phyloP scores from a whole-genome alignment of 30 jellyfish, hydroid and myxozoan species.

The Rhopilema esculentum region DNA sequence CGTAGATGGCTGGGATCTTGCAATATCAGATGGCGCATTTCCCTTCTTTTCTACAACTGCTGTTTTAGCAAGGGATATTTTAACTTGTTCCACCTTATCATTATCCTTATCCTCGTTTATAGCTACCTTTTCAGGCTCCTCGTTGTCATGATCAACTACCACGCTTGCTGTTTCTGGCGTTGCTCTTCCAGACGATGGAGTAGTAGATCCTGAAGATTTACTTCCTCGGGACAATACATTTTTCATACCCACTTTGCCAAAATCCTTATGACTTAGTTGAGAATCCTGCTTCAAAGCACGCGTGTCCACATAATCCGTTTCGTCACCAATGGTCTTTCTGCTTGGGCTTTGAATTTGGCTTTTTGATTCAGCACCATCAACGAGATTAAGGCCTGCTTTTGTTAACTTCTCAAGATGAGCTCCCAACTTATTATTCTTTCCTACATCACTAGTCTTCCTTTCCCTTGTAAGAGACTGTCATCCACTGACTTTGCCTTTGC shows the following conservation, averaged over 20 bases:
- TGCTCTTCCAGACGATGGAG: slow-evolving; percentile 64
- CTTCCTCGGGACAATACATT: slow-evolving; percentile 13
- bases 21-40: background rate
- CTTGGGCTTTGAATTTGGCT: slow-evolving; percentile 3
- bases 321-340: background rate
- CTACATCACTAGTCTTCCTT: slow-evolving; percentile 25
- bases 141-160: background rate
- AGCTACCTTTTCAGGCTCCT: background rate
- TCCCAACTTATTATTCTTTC: slow-evolving; percentile 41
- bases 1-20: background rate
- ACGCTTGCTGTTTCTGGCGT: slow-evolving; percentile 48
- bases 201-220: slow-evolving; percentile 53
- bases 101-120: background rate
- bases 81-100: background rate
- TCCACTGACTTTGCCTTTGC: slow-evolving; percentile 54
- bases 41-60: background rate
- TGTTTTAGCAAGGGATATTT: background rate
- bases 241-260: background rate
- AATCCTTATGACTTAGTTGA: background rate
- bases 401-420: slow-evolving; percentile 68
- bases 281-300: background rate
- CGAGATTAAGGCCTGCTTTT: slow-evolving; percentile 59
- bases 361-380: slow-evolving; percentile 1
- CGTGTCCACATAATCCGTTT: background rate
- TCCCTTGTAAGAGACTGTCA: slow-evolving; percentile 24